Evolutionary conservation across 1,140 invertebrate genomes (phyloP).

Genomic region (Drosophila melanica): DNA sequence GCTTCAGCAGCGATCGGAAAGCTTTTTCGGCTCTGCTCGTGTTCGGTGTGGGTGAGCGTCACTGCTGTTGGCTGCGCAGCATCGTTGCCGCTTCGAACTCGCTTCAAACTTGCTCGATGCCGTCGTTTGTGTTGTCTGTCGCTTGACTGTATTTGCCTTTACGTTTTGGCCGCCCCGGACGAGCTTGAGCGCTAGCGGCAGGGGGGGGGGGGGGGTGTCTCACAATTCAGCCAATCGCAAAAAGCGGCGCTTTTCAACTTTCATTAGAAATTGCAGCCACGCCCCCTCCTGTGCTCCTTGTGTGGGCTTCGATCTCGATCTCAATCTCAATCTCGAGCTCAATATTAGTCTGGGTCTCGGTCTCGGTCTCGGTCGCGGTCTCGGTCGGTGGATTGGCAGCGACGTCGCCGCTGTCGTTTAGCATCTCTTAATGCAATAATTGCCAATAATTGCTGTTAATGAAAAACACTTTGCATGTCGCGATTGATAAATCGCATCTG

Average conservation of each 20-base stretch:
- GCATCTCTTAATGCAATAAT: constrained; percentile 67
- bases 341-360: too few relatives aligned
- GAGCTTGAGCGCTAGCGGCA: neutral
- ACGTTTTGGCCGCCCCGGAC: neutral
- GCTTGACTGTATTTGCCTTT: constrained; percentile 10
- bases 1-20: constrained; percentile 39
- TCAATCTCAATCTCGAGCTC: neutral
- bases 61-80: constrained; percentile 49
- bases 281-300: constrained; percentile 31
- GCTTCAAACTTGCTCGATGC: constrained; percentile 61
- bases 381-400: constrained; percentile 12
- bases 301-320: neutral
- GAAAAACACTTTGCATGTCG: constrained; percentile 63
- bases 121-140: constrained; percentile 4
- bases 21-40: constrained; percentile 39
- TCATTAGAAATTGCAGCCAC: constrained; percentile 71
- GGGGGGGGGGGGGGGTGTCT: constrained; percentile 23
- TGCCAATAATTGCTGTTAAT: constrained; percentile 70
- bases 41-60: constrained; percentile 41
- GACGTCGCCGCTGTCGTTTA: constrained; percentile 55
- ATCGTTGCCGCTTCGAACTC: constrained; percentile 56
- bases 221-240: constrained; percentile 62
- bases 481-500: constrained; percentile 56
- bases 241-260: constrained; percentile 72
- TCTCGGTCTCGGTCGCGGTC: neutral